Conservation (phyloP, 2,113 vertebrate genomes). For the Pelecanoides urinatrix region DNA sequence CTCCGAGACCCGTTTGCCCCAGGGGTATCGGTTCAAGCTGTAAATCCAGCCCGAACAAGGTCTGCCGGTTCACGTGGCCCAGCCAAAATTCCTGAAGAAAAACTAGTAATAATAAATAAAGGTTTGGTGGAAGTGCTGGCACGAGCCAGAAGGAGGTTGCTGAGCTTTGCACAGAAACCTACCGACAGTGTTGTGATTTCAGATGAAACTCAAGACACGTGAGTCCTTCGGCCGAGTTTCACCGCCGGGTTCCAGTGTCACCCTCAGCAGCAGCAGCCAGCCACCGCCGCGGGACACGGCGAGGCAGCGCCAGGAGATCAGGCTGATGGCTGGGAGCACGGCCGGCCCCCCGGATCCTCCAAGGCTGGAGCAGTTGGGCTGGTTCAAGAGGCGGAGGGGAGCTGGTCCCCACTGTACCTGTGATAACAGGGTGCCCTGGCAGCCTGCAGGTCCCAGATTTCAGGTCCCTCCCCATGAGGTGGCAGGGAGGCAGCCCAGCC, state of each 20-base stretch:
- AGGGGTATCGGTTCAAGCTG: neutral
- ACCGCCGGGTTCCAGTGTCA: neutral
- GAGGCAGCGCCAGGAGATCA: accelerated
- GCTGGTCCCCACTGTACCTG: neutral
- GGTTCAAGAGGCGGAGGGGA: neutral
- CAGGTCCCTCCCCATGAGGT: accelerated
- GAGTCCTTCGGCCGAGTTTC: accelerated
- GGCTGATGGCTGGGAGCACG: neutral
- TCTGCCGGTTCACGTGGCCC: neutral
- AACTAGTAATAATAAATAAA: neutral
- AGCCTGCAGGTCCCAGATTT: neutral
- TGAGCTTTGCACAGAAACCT: neutral
- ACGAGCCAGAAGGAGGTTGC: neutral
- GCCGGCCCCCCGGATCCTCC: neutral
- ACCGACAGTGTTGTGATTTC: neutral
- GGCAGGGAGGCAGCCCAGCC: neutral
- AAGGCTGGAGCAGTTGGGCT: neutral
- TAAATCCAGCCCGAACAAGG: neutral
- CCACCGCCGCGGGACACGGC: accelerated
- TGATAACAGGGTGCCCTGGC: neutral
- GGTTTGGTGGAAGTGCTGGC: neutral
- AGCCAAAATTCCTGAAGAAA: conserved; percentile 12
- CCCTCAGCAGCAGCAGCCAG: neutral
- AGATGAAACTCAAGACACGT: neutral
- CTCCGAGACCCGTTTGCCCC: neutral